Base-by-base conservation (phyloP, 2,888 invertebrate genomes). In the Drosophila lutescens region DNA sequence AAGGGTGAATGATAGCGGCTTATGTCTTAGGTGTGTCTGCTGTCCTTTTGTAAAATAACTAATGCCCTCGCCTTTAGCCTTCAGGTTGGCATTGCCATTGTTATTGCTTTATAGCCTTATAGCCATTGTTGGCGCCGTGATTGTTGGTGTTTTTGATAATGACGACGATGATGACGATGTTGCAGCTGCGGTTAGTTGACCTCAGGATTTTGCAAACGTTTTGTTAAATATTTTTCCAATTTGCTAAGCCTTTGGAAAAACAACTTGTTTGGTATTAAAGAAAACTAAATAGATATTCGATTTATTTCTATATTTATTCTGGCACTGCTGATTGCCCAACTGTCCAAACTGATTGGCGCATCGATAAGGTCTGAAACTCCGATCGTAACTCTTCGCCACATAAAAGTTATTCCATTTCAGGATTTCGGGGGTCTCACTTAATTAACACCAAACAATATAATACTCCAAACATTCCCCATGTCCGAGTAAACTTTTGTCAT, bases 1-100 rank as follows among this genome's bases (percentile, higher is more conserved):
- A 88, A 82, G 82, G 75, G 85, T 85, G 84, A 88, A 82, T 88
- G 88, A 88, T 88, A 85, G 88, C 86, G 82, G 88, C 86, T 88
- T 88, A 86, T 88, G 86, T 82, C 82, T 82, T 79, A 80, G 86
- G 88, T 85, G 85, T 86, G 87, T 85, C 88, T 79, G 79, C 76
- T 74, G 67, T 78, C 80, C 79, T 82, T 87, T 82, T 80, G 74
- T 74, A 72, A 74, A 73, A 83, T 78, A 78, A 79, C 58, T 53
- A 58, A 70, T 57, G 58, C 46, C 66, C 23, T 10, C 23, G n/a
- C 56, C n/a, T 4, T 43, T 40, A 12, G 46, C 43, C 46, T 38
- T 26, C 26, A 26, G 23, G 34, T 54, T 59, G 43, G 12, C 46
- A 17, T 50, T 43, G 30, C 44, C 51, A 23, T 49, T 32, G 13